Conservation (phyloP, 2,797 vertebrate genomes). For the Acanthis flammea region DNA sequence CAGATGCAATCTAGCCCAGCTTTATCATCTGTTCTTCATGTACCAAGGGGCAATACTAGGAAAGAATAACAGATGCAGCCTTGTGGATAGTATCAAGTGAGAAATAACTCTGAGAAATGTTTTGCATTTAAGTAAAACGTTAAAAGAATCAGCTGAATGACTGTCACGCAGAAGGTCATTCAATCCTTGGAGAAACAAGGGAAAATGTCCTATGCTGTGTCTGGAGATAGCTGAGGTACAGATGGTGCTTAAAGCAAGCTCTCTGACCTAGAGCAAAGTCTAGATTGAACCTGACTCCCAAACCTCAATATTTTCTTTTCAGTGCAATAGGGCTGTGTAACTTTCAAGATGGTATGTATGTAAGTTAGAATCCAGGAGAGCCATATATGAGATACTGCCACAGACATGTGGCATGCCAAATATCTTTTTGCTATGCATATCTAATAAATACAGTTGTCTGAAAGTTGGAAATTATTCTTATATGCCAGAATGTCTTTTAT, state of each 20-base stretch:
- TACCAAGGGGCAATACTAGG: neutral
- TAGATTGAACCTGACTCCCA: neutral
- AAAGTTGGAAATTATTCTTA: neutral
- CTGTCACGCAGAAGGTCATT: conserved; percentile 36
- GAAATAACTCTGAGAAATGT: conserved; percentile 26
- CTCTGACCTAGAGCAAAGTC: neutral
- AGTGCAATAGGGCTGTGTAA: neutral
- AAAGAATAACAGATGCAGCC: conserved; percentile 30
- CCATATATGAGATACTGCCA: neutral
- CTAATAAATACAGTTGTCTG: neutral
- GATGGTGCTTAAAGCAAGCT: neutral
- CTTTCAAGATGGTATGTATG: neutral
- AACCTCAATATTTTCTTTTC: neutral
- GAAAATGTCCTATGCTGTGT: neutral
- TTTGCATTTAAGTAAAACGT: neutral
- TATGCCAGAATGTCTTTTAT: neutral
- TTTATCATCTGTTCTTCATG: conserved; percentile 40
- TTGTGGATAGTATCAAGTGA: conserved; percentile 13
- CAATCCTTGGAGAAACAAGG: neutral
- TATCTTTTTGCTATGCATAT: neutral
- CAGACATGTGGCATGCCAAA: neutral
- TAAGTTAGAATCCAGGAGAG: neutral
- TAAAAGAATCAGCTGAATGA: neutral
- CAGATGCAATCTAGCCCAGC: neutral
- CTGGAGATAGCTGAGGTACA: conserved; percentile 14